Conservation (phyloP, 2,797 vertebrate species). For the Holocentrus rufus region DNA sequence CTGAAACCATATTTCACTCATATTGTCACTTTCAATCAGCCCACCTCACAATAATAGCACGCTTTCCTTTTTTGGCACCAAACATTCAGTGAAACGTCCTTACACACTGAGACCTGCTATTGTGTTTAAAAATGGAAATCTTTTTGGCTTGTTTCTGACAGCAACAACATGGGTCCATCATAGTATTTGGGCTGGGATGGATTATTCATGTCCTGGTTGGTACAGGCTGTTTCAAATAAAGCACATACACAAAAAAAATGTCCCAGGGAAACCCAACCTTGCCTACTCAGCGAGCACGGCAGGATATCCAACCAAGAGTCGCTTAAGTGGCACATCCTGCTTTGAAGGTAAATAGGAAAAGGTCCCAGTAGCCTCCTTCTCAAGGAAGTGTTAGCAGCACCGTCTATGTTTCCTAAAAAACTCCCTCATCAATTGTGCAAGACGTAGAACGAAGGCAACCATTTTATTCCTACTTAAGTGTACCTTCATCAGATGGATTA, state of each 20-base stretch:
- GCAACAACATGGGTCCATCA: background rate
- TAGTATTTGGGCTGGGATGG: background rate
- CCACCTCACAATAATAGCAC: background rate
- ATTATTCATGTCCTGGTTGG: background rate
- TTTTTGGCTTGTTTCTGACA: background rate
- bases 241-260: background rate
- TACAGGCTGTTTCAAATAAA: slow-evolving; percentile 3
- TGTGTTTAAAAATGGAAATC: background rate
- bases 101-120: background rate
- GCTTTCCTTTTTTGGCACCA: background rate
- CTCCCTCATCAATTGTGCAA: background rate
- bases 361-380: background rate
- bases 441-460: background rate
- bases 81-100: background rate
- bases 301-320: slow-evolving; percentile 30
- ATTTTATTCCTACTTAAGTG: background rate
- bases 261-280: slow-evolving; percentile 13
- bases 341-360: slow-evolving; percentile 14
- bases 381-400: background rate
- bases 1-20: slow-evolving; percentile 33
- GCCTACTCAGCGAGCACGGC: slow-evolving; percentile 38
- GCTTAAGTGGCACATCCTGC: background rate
- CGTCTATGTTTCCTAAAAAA: slow-evolving; percentile 9
- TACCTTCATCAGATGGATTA: background rate
- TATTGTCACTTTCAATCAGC: background rate